These are phyloP conservation scores for Podarcis lilfordi DNA, from an alignment of 2,797 vertebrate genomes.

Conservation along the genomic window DNA sequence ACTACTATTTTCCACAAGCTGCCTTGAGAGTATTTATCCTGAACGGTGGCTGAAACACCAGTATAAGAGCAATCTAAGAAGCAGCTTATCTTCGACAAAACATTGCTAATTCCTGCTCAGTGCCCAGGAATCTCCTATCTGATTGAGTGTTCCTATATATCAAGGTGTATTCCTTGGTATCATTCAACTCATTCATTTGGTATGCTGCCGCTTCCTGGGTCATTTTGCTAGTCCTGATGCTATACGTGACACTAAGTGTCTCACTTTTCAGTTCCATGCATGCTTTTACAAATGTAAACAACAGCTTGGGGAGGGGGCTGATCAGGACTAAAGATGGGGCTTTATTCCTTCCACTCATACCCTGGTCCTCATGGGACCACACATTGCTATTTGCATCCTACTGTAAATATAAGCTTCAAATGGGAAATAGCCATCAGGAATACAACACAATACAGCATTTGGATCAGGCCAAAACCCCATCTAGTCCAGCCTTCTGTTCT, in stretches of 20 bases:
- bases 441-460: background rate
- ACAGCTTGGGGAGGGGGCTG: background rate
- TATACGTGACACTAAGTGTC: background rate
- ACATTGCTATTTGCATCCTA: background rate
- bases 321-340: background rate
- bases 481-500: no score
- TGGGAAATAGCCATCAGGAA: background rate
- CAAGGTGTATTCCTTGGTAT: background rate
- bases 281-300: slow-evolving; percentile 1
- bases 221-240: background rate
- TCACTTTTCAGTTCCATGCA: background rate
- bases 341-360: background rate
- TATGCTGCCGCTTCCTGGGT: background rate
- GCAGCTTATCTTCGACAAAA: background rate
- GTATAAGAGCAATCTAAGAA: background rate
- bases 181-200: background rate
- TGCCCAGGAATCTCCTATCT: background rate
- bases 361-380: background rate
- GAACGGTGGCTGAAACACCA: background rate
- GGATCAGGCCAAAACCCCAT: no score
- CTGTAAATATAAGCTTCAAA: background rate
- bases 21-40: background rate
- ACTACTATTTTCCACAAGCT: background rate
- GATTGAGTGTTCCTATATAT: background rate
- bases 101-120: slow-evolving; percentile 4